Evolutionary conservation across 64 coral and sea anemone genomes (phyloP).

Genomic region (Montipora cactus): DNA sequence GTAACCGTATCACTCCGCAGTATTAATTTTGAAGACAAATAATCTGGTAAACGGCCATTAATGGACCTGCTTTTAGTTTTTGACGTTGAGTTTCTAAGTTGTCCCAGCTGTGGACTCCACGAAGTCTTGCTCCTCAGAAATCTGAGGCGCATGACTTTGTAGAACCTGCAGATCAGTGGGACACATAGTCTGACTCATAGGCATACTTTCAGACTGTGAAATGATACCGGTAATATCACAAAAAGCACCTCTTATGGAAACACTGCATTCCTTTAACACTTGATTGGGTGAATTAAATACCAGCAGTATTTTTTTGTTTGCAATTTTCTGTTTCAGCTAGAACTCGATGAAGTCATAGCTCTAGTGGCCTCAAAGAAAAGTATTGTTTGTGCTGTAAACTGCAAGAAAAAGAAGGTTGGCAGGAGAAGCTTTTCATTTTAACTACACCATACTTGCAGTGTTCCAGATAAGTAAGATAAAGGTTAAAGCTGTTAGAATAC

Average conservation of each 20-base stretch:
- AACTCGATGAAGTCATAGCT: slow-evolving; percentile 3
- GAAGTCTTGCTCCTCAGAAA: too few relatives aligned
- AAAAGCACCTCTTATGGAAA: too few relatives aligned
- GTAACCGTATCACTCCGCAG: neutral
- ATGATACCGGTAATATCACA: too few relatives aligned
- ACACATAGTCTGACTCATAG: too few relatives aligned
- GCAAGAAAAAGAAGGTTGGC: slow-evolving; percentile 19
- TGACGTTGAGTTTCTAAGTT: slow-evolving; percentile 61
- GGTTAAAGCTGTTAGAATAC: too few relatives aligned
- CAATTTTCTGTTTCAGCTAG: neutral
- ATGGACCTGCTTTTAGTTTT: slow-evolving; percentile 43
- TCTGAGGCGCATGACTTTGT: too few relatives aligned
- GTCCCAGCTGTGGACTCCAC: neutral
- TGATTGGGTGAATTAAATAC: neutral
- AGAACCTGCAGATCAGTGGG: too few relatives aligned
- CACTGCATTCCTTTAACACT: neutral
- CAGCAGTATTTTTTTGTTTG: too few relatives aligned
- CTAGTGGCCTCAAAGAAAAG: slow-evolving; percentile 34
- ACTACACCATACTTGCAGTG: too few relatives aligned
- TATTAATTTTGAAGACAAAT: slow-evolving; percentile 30
- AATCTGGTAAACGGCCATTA: slow-evolving; percentile 43
- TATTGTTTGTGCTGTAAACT: slow-evolving; percentile 32
- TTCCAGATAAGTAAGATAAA: too few relatives aligned
- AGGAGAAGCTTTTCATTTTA: neutral
- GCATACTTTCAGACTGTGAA: too few relatives aligned